Conservation (phyloP, 2,113 vertebrate species). For the Leptocoma aspasia region DNA sequence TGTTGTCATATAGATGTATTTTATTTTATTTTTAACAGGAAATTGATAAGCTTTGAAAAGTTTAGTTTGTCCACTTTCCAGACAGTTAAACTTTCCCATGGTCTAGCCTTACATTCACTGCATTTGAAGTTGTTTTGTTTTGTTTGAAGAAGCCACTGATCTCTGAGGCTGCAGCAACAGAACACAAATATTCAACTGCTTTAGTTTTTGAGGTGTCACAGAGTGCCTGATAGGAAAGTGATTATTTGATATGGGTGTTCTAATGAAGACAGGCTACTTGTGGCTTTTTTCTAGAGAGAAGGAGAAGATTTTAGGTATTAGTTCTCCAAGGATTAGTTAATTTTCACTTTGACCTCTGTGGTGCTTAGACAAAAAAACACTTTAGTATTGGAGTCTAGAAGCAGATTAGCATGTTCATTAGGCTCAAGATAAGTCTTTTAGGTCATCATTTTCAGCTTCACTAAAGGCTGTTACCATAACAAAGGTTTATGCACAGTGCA, state of each 20-base stretch:
- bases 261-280: neutral
- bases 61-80: neutral
- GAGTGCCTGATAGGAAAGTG: neutral
- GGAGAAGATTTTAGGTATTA: neutral
- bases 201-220: neutral
- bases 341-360: neutral
- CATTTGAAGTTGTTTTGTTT: neutral
- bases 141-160: neutral
- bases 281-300: neutral
- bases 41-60: neutral
- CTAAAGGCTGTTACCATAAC: neutral
- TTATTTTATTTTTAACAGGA: neutral
- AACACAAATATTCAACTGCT: neutral
- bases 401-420: neutral
- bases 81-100: constrained; percentile 13
- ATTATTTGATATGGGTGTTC: neutral
- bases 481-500: neutral
- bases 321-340: neutral
- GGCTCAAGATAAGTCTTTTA: neutral
- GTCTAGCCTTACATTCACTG: neutral
- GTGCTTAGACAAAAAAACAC: neutral
- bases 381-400: neutral
- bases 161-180: neutral
- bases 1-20: neutral
- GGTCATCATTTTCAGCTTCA: neutral